Base-by-base conservation (phyloP, 2,888 invertebrate genomes). In the Tribolium freemani region DNA sequence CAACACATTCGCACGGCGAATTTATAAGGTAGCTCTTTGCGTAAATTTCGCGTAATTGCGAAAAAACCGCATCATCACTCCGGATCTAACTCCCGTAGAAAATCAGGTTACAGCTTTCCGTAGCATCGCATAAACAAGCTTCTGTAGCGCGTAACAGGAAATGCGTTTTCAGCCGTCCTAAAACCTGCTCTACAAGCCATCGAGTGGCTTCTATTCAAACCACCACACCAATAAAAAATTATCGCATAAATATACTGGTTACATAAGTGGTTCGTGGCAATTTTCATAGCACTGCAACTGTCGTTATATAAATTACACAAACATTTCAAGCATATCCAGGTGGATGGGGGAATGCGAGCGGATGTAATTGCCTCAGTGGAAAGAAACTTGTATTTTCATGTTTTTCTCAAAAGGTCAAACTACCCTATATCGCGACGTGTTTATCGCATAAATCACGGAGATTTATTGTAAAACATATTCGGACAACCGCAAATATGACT, bases 21-120 rank as follows among this genome's bases (percentile, higher is more conserved):
- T 73, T 73, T 73, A 73, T 71, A 63, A 50, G 56, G 71, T 68
- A 60, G 64, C 70, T 48, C 60, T 48, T 53, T 63, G 16, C 20
- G 58, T 48, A 71, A 61, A 69, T 73, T 64, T 71, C 53, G 71
- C 69, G 57, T 69, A 64, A 57, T 56, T 63, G 71, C 68, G n/a
- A 53, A 16, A 45, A 44, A 44, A 45, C 6, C 10, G 38, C 56
- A 38, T 45, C 20, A 45, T 45, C 44, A 20, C 45, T 8, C 20
- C 16, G 51, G 2, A 20, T 20, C 13, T 51, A 51, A 51, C 0
- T 20, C n/a, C 38, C 8, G n/a, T 8, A 26, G 26, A 38, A 38
- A 38, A 38, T 38, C 38, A 38, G 38, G 8, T n/a, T 38, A 38
- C 26, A 26, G 26, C 5, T 26, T 26, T 26, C 26, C 26, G 26